phyloP scores from a whole-genome alignment of 2,888 invertebrate genomes.

The Gryllus longicercus region DNA sequence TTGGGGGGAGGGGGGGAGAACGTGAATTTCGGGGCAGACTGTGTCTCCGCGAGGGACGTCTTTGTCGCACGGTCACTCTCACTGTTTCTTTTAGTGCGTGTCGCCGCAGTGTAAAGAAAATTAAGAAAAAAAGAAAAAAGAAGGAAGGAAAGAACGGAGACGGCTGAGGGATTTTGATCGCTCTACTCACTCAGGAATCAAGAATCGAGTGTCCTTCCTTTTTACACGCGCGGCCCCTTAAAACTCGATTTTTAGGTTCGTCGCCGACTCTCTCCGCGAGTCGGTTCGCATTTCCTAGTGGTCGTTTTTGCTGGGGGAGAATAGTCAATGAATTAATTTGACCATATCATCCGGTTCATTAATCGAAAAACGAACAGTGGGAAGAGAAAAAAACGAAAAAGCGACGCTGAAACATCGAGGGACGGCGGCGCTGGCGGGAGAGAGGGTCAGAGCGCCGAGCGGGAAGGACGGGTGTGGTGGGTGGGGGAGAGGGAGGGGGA shows the following conservation, averaged over 20 bases:
- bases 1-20: background rate
- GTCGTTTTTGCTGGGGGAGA: background rate
- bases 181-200: conserved; percentile 1
- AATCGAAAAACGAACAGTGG: background rate
- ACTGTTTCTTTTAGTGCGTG: conserved; percentile 3
- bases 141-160: background rate
- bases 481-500: background rate
- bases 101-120: background rate
- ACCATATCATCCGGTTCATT: conserved; percentile 10
- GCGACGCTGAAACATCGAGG: background rate
- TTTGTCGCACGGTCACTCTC: background rate
- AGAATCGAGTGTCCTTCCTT: background rate
- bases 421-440: background rate
- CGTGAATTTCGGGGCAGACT: background rate
- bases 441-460: background rate
- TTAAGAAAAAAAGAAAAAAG: background rate
- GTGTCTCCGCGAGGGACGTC: background rate
- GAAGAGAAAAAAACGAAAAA: background rate
- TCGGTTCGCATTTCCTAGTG: background rate
- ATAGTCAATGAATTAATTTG: conserved; percentile 11
- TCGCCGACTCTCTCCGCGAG: background rate
- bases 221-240: background rate
- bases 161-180: background rate
- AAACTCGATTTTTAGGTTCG: background rate
- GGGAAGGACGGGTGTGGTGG: background rate